phyloP scores from a whole-genome alignment of 2,888 invertebrate species.

The Acleris laterana region DNA sequence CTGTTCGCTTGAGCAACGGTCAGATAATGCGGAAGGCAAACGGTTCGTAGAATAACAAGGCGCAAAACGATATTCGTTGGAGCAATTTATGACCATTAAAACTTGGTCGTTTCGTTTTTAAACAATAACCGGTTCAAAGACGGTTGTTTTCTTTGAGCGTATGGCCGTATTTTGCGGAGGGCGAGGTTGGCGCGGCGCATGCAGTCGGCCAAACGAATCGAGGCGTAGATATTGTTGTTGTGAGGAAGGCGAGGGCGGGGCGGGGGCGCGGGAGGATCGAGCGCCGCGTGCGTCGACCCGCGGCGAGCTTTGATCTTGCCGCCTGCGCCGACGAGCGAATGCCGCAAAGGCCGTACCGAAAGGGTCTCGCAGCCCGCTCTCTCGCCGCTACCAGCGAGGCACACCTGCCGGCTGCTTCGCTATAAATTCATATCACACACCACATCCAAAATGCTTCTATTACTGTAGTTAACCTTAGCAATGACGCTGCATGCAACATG shows the following conservation, averaged over 20 bases:
- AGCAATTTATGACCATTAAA: constrained; percentile 70
- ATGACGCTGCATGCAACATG: not conserved
- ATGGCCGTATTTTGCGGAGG: constrained; percentile 69
- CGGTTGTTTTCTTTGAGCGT: constrained; percentile 68
- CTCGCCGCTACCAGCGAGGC: constrained; percentile 48
- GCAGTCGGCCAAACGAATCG: constrained; percentile 60
- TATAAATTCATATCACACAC: constrained; percentile 28
- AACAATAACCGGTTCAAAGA: constrained; percentile 76
- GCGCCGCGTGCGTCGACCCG: constrained; percentile 81
- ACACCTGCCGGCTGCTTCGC: constrained; percentile 50
- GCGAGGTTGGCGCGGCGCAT: constrained; percentile 50
- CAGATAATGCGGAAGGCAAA: constrained; percentile 56
- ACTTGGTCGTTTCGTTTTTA: constrained; percentile 66
- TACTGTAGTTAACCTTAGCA: constrained; percentile 18
- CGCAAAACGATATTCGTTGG: constrained; percentile 55
- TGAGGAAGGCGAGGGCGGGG: constrained; percentile 50
- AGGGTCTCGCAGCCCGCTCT: constrained; percentile 35
- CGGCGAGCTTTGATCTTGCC: constrained; percentile 73
- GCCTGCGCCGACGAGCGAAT: constrained; percentile 48
- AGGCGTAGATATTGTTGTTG: constrained; percentile 52
- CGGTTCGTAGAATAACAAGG: constrained; percentile 58
- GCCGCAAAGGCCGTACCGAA: constrained; percentile 52
- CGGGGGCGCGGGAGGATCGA: constrained; percentile 55
- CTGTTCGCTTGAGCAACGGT: constrained; percentile 37
- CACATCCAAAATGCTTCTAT: not conserved